Evolutionary conservation across 2,888 invertebrate genomes (phyloP).

Genomic region (Malthinus seriepunctatus): DNA sequence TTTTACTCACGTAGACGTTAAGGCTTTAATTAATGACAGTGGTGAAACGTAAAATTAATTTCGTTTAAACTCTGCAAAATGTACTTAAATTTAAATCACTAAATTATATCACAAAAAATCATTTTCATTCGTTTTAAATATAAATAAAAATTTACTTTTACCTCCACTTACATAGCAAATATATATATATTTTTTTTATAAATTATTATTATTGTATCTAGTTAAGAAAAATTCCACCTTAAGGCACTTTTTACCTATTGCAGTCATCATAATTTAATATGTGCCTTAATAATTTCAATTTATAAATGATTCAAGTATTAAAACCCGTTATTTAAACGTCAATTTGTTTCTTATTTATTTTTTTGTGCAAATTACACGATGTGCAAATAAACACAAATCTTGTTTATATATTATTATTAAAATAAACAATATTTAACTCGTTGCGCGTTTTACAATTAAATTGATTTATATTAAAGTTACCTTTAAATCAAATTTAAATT

Average conservation of each 20-base stretch:
- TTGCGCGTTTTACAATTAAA: too few species aligned
- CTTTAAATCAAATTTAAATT: too few species aligned
- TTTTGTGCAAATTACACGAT: too few species aligned
- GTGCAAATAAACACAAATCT: too few species aligned
- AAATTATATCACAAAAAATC: slow-evolving; percentile 12
- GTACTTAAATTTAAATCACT: slow-evolving; percentile 9
- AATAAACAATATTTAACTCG: too few species aligned
- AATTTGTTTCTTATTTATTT: not conserved
- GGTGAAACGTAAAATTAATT: too few species aligned
- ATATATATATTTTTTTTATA: not conserved
- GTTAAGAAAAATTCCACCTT: slow-evolving; percentile 2
- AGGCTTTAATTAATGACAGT: too few species aligned
- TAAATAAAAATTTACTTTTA: not conserved
- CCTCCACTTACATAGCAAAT: too few species aligned
- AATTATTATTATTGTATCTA: not conserved
- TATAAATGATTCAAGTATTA: slow-evolving; percentile 6
- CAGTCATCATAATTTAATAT: slow-evolving; percentile 6
- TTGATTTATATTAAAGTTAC: too few species aligned
- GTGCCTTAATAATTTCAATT: slow-evolving; percentile 6
- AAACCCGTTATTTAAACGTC: slow-evolving; percentile 7
- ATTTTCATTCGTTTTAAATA: not conserved
- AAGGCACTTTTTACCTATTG: slow-evolving; percentile 3
- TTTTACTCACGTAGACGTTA: too few species aligned
- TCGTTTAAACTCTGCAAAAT: not conserved
- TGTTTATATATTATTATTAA: too few species aligned